Base-by-base conservation (phyloP, 2,888 invertebrate species). In the Dryococelus australis region DNA sequence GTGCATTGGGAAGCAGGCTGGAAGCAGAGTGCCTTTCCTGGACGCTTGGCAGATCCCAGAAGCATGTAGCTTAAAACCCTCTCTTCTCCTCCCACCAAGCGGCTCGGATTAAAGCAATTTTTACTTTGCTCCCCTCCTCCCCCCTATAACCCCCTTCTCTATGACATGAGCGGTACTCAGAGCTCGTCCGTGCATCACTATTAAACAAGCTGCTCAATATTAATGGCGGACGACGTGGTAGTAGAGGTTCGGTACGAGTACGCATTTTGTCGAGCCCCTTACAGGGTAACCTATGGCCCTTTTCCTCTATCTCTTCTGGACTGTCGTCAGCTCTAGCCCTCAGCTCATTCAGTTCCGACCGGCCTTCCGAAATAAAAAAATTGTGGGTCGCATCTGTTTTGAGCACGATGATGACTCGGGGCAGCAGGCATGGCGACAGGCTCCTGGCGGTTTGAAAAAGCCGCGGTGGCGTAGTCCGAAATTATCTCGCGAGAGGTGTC, bases 41-140 rank as follows among this genome's bases (percentile, higher is more conserved):
- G 20, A 16, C 65, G 65, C 65, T 65, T 6, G 65, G 8, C 10
- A 65, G 65, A 65, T 65, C 24, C 65, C 16, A 24, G 65, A 5
- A 65, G 65, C 20, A 5, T 13, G 13, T 65, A 24, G 10, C 65
- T 65, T 16, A 65, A 9, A 47, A 8, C 65, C 16, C 65, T 65
- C 16, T 16, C 65, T 16, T 16, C 24, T 65, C 65, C 5, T 24
- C 20, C 65, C 5, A 13, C 16, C 4, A 24, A 65, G 65, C 65
- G 16, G 65, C 65, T 65, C 20, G 65, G 65, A 65, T 65, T 65
- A 65, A 65, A 65, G 65, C 65, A 65, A 65, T 65, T 65, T 65
- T 65, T 16, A 65, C 65, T 65, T 65, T 65, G 4, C 65, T 65
- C 65, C 16, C 16, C 13, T 16, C 65, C 65, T 16, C 65, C 13